Evolutionary conservation across 2,888 invertebrate species (phyloP).

Genomic region (Pimpla rufipes): DNA sequence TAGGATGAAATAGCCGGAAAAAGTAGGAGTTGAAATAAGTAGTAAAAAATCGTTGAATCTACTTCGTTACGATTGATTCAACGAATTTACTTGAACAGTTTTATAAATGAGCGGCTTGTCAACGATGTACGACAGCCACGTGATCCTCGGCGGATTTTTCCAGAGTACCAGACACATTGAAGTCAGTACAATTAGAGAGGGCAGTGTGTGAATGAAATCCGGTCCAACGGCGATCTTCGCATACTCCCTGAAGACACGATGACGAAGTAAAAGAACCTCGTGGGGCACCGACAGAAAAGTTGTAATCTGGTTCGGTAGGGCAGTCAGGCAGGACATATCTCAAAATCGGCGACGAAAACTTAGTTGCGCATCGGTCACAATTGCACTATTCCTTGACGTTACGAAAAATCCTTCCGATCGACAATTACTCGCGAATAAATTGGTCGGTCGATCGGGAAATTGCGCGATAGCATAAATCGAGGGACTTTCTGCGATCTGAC

Average conservation of each 20-base stretch:
- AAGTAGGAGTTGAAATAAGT: not conserved
- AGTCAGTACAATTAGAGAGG: conserved; percentile 78
- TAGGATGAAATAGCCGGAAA: not conserved
- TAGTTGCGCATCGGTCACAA: conserved; percentile 43
- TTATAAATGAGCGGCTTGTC: conserved; percentile 66
- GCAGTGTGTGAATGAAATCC: conserved; percentile 82
- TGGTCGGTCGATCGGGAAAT: conserved; percentile 22
- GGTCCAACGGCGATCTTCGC: conserved; percentile 80
- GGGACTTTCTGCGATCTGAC: conserved; percentile 36
- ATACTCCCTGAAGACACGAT: conserved; percentile 80
- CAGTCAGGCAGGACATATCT: conserved; percentile 80
- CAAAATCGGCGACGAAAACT: conserved; percentile 7
- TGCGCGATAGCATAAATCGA: conserved; percentile 15
- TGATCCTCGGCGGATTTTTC: conserved; percentile 77
- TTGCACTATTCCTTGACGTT: not conserved
- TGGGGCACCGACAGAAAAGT: conserved; percentile 78
- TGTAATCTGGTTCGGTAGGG: conserved; percentile 76
- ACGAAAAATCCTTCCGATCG: not conserved
- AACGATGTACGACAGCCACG: conserved; percentile 49
- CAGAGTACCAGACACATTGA: conserved; percentile 76
- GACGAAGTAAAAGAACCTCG: conserved; percentile 78
- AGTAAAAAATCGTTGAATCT: not conserved
- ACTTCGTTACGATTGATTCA: too few species aligned
- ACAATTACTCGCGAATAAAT: not conserved
- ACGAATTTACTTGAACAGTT: conserved; percentile 74